phyloP scores from a whole-genome alignment of 2,888 invertebrate species.

The Papilio demoleus region DNA sequence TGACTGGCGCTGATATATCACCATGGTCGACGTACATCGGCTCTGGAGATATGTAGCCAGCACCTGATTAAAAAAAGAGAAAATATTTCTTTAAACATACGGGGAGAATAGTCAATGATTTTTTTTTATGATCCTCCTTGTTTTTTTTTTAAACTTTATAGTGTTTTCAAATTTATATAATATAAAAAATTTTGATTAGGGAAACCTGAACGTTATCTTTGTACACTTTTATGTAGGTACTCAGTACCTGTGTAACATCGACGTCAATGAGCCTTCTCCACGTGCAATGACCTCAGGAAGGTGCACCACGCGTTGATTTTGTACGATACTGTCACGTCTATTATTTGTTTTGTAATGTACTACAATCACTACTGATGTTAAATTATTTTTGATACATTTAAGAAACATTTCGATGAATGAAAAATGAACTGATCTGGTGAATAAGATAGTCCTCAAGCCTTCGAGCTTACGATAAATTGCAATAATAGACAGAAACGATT shows the following conservation, averaged over 20 bases:
- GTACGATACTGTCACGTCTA: conserved; percentile 5
- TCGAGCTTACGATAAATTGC: too few relatives aligned
- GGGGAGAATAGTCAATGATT: background rate
- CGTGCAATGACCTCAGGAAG: conserved; percentile 34
- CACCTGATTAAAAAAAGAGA: conserved; percentile 59
- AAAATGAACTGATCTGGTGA: background rate
- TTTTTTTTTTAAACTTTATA: background rate
- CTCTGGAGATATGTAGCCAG: conserved; percentile 85
- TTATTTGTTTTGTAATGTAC: background rate
- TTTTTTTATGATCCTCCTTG: background rate
- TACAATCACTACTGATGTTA: background rate
- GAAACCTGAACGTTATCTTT: conserved; percentile 1
- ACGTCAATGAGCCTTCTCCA: background rate
- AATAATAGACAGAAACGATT: too few relatives aligned
- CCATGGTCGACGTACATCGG: conserved; percentile 85
- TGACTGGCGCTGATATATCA: conserved; percentile 71
- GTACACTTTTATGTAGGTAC: background rate
- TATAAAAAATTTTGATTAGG: too few relatives aligned
- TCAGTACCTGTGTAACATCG: background rate
- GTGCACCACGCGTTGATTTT: background rate
- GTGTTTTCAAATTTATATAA: too few relatives aligned
- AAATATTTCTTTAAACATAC: background rate
- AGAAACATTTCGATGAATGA: background rate
- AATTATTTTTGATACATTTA: background rate
- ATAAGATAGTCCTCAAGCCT: too few relatives aligned